Evolutionary conservation across 2,888 invertebrate genomes (phyloP), one percentile per base, ranked within the genome.

Genomic region (Cataglyphis altisquamis): DNA sequence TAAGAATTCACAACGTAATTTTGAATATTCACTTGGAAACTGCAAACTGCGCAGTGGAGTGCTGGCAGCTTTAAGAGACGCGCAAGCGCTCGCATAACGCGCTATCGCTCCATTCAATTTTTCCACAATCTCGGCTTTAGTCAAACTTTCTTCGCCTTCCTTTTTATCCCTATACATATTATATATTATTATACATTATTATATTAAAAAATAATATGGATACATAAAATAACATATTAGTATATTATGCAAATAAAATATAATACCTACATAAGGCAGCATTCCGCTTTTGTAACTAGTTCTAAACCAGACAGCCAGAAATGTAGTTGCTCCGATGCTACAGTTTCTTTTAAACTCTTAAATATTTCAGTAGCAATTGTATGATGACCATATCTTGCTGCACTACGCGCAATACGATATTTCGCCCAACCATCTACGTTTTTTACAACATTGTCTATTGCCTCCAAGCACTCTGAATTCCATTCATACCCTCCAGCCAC

Each of bases 281-380:
- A 96, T 94, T 98, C 98, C 0, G 97, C 98, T 70, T 96, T 96
- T 0, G 97, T 97, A 87, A 98, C 96, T 84, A 97, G 96, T 85
- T 97, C 96, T n/a, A 99, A 94, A 0, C 98, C 97, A 0, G 97
- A 96, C 75, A 99, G 95, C 97, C 98, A 99, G 92, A 98, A 98
- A 92, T 98, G 98, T 68, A 98, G 96, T 90, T 98, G 97, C 93
- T 99, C 99, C 48, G 98, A 97, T 21, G 98, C 97, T 0, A 98
- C 97, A 87, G 96, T 96, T 66, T 96, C 96, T 2, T 96, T 96
- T 41, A 98, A 94, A 64, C 95, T 95, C 39, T 96, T 95, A 90
- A 97, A 96, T 48, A 98, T 96, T 8, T 95, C 95, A 0, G 97
- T 96, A 0, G 97, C 97, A 36, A 98, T 95, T 70, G 96, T 95